Evolutionary conservation across 2,888 invertebrate species (phyloP).

Genomic region (Clepsis dumicolana): DNA sequence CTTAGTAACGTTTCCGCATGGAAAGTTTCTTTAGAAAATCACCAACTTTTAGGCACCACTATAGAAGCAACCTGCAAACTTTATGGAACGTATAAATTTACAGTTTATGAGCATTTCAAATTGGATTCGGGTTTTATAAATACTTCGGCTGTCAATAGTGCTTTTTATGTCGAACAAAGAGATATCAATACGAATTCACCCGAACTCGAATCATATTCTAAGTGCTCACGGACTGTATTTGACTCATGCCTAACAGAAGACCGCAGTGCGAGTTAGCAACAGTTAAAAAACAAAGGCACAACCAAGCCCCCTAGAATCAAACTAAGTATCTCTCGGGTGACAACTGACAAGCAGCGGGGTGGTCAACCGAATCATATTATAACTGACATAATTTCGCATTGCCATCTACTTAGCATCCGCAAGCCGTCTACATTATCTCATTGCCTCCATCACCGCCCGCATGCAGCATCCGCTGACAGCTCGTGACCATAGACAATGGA

Average conservation of each 20-base stretch:
- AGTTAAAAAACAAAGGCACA: not conserved
- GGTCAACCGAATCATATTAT: slow-evolving; percentile 28
- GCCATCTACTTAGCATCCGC: slow-evolving; percentile 46
- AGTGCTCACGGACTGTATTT: too few species aligned
- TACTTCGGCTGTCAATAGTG: too few species aligned
- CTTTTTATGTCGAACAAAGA: too few species aligned
- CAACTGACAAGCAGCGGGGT: slow-evolving; percentile 25
- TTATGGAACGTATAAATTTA: too few species aligned
- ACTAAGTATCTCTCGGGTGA: slow-evolving; percentile 9
- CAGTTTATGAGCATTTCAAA: too few species aligned
- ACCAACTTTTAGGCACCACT: too few species aligned
- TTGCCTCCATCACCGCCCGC: slow-evolving; percentile 62
- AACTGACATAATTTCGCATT: slow-evolving; percentile 44
- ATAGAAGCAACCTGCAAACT: too few species aligned
- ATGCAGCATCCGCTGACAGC: slow-evolving; percentile 51
- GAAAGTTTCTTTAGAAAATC: too few species aligned
- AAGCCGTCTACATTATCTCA: slow-evolving; percentile 70
- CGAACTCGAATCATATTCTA: too few species aligned
- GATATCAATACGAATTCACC: too few species aligned
- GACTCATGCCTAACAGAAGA: not conserved
- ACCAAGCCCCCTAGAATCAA: not conserved
- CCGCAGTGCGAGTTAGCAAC: not conserved
- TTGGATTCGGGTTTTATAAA: too few species aligned
- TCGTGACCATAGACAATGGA: slow-evolving; percentile 78
- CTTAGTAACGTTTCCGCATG: too few species aligned